Evolutionary conservation across 2,888 invertebrate genomes (phyloP), one percentile per base, ranked within the genome.

Genomic region (Creontiades dilutus): DNA sequence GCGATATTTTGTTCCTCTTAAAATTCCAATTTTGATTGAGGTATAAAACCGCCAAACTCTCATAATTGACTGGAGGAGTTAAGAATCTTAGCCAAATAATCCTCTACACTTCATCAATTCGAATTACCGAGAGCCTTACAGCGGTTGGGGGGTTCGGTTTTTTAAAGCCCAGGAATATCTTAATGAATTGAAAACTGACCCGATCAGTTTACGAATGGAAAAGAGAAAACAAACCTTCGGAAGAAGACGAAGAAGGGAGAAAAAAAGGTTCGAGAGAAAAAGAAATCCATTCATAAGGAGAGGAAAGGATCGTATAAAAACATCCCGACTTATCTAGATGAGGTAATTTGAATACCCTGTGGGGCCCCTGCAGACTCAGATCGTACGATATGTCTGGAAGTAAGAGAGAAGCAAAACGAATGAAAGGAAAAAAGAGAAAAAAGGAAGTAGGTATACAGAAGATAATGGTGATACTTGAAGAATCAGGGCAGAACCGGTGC

Each of bases 181-280:
- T 85, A 85, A 85, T 85, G 85, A 85, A 85, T 85, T 57, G 85
- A 57, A 85, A 85, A 85, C 85, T 57, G 85, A 57, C 85, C 85
- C 55, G 61, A 55, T 78, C 78, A 78, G 46, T 78, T 78, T 78
- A 55, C 37, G 28, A 46, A 61, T 55, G 46, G 52, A 46, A 85
- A 85, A 57, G 37, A 57, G 23, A 52, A 55, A 55, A 61, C 52
- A 85, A 85, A 85, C 16, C 12, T n/a, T 82, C 48, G 47, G n/a
- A 16, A 61, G n/a, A 61, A 52, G 19, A 82, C 37, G 37, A 37
- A 37, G 37, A 37, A n/a, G n/a, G n/a, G 37, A 82, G 2, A 61
- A 57, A 57, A 61, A 12, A 85, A 85, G 12, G 19, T 12, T 23
- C 7, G 68, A 68, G 23, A 68, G 23, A 28, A 37, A n/a, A 85